Evolutionary conservation across 2,797 vertebrate species (phyloP).

Genomic region (Poeciliopsis turneri): DNA sequence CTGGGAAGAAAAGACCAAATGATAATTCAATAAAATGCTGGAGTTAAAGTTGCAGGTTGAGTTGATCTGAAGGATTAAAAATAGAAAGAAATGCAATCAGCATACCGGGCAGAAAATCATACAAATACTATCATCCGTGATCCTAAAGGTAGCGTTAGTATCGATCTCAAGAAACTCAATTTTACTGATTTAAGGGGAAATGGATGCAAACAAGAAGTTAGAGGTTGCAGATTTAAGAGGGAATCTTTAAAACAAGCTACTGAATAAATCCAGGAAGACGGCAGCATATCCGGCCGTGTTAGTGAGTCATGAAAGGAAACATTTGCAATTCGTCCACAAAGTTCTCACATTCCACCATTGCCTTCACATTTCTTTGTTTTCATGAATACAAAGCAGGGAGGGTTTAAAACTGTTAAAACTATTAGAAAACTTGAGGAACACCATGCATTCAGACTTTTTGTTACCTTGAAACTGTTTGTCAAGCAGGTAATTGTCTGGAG

Average conservation of each 20-base stretch:
- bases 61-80: constrained; percentile 22
- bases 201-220: constrained; percentile 50
- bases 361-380: constrained; percentile 5
- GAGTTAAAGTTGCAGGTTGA: constrained; percentile 21
- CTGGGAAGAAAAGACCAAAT: constrained; percentile 65
- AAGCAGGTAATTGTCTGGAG: constrained; percentile 79
- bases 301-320: constrained; percentile 36
- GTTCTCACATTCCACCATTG: constrained; percentile 40
- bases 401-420: constrained; percentile 44
- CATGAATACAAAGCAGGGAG: constrained; percentile 16
- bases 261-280: constrained; percentile 22
- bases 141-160: constrained; percentile 58
- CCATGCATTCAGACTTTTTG: constrained; percentile 67
- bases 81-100: constrained; percentile 10
- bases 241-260: constrained; percentile 34
- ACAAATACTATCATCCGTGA: constrained; percentile 30
- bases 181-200: background rate
- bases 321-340: constrained; percentile 29
- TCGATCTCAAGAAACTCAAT: constrained; percentile 31
- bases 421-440: constrained; percentile 51
- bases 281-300: constrained; percentile 32
- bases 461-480: constrained; percentile 84
- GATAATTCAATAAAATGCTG: constrained; percentile 11
- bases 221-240: constrained; percentile 36
- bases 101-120: constrained; percentile 10